Evolutionary conservation across 2,797 vertebrate genomes (phyloP).

Genomic region (Gadopsis marmoratus): DNA sequence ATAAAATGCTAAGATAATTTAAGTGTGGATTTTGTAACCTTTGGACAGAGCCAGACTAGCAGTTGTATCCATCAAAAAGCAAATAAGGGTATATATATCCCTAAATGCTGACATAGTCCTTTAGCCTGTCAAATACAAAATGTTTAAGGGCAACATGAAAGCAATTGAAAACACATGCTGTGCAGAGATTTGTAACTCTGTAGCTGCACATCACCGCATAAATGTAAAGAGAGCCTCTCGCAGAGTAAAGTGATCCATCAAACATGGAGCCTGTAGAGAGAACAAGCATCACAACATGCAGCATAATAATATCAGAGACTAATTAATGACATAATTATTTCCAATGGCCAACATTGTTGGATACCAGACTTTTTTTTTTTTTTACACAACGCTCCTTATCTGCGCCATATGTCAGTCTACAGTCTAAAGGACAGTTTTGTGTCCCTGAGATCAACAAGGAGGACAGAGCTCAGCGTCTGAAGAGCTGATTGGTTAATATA

Average conservation of each 20-base stretch:
- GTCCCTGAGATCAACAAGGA: slow-evolving; percentile 6
- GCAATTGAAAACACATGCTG: background rate
- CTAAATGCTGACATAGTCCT: background rate
- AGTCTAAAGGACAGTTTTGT: slow-evolving; percentile 9
- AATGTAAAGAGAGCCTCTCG: background rate
- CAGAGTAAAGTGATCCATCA: background rate
- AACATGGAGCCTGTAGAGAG: background rate
- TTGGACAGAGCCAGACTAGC: no score
- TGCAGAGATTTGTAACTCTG: background rate
- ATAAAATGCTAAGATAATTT: background rate
- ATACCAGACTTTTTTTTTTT: background rate
- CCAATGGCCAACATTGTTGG: background rate
- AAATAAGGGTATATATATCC: background rate
- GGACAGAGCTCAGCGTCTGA: slow-evolving; percentile 62
- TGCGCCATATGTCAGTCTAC: slow-evolving; percentile 7
- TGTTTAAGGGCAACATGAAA: background rate
- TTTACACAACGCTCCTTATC: no score
- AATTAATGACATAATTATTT: slow-evolving; percentile 20
- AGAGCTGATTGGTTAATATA: slow-evolving; percentile 67
- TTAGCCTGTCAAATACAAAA: background rate
- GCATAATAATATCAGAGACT: background rate
- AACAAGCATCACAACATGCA: background rate
- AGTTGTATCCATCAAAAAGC: background rate
- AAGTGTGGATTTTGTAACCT: no score
- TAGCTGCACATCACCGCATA: background rate